Evolutionary conservation across 2,888 invertebrate genomes (phyloP).

Genomic region (Rhingia campestris): DNA sequence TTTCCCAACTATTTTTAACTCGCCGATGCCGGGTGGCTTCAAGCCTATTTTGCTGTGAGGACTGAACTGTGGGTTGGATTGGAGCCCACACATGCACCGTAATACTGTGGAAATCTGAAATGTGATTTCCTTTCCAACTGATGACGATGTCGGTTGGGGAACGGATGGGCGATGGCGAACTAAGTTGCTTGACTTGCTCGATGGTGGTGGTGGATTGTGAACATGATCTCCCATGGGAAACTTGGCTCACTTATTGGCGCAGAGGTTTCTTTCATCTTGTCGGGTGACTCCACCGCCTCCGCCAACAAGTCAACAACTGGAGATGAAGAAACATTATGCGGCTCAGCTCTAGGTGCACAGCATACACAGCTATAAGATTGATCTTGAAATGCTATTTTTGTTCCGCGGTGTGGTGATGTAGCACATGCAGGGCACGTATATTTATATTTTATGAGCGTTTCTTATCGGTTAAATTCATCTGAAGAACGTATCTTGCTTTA

Average conservation of each 20-base stretch:
- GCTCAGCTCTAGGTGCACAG: conserved; percentile 18
- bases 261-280: conserved; percentile 69
- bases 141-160: neutral
- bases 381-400: conserved; percentile 72
- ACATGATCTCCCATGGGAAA: conserved; percentile 68
- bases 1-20: conserved; percentile 65
- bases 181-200: conserved; percentile 49
- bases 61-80: conserved; percentile 34
- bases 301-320: conserved; percentile 32
- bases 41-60: conserved; percentile 35
- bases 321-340: conserved; percentile 51
- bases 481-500: conserved; percentile 9
- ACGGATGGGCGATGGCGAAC: neutral
- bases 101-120: conserved; percentile 48
- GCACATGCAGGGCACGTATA: conserved; percentile 34
- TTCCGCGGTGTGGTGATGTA: conserved; percentile 31
- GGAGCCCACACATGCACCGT: conserved; percentile 51
- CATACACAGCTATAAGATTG: conserved; percentile 46
- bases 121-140: conserved; percentile 52
- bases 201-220: conserved; percentile 32
- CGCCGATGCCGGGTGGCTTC: conserved; percentile 7
- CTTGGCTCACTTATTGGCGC: conserved; percentile 68
- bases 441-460: conserved; percentile 45
- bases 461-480: conserved; percentile 51
- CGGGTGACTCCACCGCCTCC: conserved; percentile 40